Base-by-base conservation (phyloP, 2,888 invertebrate genomes). In the Plutella xylostella region DNA sequence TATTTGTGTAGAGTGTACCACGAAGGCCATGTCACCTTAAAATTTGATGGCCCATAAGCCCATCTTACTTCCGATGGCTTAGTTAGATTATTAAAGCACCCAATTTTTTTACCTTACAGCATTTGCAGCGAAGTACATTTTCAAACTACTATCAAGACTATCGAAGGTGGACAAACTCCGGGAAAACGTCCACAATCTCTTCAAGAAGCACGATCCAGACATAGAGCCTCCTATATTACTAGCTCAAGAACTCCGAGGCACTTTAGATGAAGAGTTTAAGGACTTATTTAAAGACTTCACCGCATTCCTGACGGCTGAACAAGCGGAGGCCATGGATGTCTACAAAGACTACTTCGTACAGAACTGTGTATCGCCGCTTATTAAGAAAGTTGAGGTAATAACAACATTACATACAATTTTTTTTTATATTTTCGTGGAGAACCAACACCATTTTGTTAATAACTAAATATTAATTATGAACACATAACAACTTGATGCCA, bases 291-390 rank as follows among this genome's bases (percentile, higher is more conserved):
- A 63, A 9, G 83, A 82, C 25, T 79, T 83, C 47, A 14, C 76
- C 0, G 65, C 63, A 0, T 77, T 79, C 45, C 58, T 83, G 0
- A 80, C 73, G 0, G 57, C 75, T 0, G 68, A 68, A 4, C 83
- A 83, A 42, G 82, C 73, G 0, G 76, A 75, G 1, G 50, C 50
- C 2, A 38, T 72, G 1, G 59, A 63, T 0, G 56, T 49, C 2
- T 83, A 72, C 52, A 60, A 57, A 42, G 75, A 75, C 39, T 77
- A 80, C 48, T 79, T 83, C 38, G 50, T 63, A 1, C 59, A 68
- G 15, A 65, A 61, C 17, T 70, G 69, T 48, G 50, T 67, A 4
- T 50, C 54, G 2, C 61, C 57, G 30, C 52, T 83, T n/a, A 53
- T 74, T 34, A 57, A 54, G 48, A 73, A 58, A 54, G 53, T 79